These are phyloP conservation scores for Sinocyclocheilus rhinocerous DNA, from an alignment of 2,113 vertebrate genomes.

Conservation along the genomic window DNA sequence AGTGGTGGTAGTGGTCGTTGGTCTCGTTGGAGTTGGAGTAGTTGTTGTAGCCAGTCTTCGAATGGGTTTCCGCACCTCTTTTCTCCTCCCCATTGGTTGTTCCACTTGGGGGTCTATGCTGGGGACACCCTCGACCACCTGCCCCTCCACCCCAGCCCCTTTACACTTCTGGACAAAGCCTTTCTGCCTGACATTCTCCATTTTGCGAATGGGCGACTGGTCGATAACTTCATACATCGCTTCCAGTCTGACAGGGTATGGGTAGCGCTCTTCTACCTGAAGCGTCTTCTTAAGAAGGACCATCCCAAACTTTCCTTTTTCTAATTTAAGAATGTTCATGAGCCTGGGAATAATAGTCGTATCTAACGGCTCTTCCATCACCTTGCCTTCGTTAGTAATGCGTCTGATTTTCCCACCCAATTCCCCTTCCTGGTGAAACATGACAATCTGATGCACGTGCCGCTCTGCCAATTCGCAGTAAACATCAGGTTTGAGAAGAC, in stretches of 20 bases:
- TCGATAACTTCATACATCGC: constrained; percentile 96
- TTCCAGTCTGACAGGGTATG: constrained; percentile 94
- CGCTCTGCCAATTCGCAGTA: constrained; percentile 95
- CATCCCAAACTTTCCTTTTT: constrained; percentile 98
- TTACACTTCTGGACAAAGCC: constrained; percentile 94
- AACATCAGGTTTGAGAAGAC: constrained; percentile 89
- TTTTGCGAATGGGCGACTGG: constrained; percentile 87
- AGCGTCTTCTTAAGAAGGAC: constrained; percentile 94
- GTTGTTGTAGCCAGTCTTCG: constrained; percentile 56
- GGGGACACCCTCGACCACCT: constrained; percentile 78
- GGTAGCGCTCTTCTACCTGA: constrained; percentile 94
- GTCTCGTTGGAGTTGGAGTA: constrained; percentile 59
- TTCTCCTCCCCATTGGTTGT: constrained; percentile 67
- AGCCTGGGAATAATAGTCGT: constrained; percentile 87
- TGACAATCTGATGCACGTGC: constrained; percentile 92
- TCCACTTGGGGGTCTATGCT: constrained; percentile 55
- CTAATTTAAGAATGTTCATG: constrained; percentile 92
- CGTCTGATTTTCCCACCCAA: constrained; percentile 88
- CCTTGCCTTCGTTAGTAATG: constrained; percentile 88
- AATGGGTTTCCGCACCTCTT: constrained; percentile 70
- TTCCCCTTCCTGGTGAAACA: constrained; percentile 94
- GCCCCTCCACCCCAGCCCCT: constrained; percentile 90
- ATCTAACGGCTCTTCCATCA: constrained; percentile 90
- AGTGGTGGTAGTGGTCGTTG: constrained; percentile 65
- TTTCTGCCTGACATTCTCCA: constrained; percentile 93